Evolutionary conservation across 2,888 invertebrate genomes (phyloP), one percentile per base, ranked within the genome.

Genomic region (Heteropelma amictum): DNA sequence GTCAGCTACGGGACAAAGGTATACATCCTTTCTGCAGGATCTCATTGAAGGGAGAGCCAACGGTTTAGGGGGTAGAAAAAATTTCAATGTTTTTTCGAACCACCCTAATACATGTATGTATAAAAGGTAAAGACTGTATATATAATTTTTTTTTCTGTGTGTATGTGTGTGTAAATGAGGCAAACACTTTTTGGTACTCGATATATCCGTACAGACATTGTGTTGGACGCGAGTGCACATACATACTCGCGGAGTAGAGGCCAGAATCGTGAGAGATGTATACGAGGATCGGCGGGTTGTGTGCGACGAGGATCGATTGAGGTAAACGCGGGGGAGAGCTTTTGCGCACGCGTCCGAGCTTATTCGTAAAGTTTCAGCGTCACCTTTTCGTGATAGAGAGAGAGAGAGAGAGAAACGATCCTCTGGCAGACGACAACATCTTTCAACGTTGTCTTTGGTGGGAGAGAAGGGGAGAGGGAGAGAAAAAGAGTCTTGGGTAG

Each of bases 221-320:
- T 26, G 30, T 38, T 23, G n/a, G n/a, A n/a, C n/a, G n/a, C n/a
- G n/a, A n/a, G n/a, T n/a, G n/a, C n/a, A n/a, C n/a, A 35, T n/a
- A 49, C 17, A 63, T 17, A 63, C 35, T 45, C 10, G 35, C 49
- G 35, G 12, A 30, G 10, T 49, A n/a, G n/a, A n/a, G n/a, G n/a
- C n/a, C n/a, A 38, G 61, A 23, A 63, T 38, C 26, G 49, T 14
- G 63, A 61, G n/a, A n/a, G n/a, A n/a, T n/a, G n/a, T 17, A 47
- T 35, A 61, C 21, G n/a, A 61, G 47, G 14, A 35, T 21, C 47
- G 35, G 17, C 35, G 38, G 38, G 51, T 35, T 40, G 67, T 56
- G 23, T 61, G 71, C 63, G 67, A 64, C 64, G 75, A 72, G 71
- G 71, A 76, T 76, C 75, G 75, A 75, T 75, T 60, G 60, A 65